These are phyloP conservation scores for Ptychadena robeensis DNA, from an alignment of 2,797 vertebrate species.

Conservation along the genomic window DNA sequence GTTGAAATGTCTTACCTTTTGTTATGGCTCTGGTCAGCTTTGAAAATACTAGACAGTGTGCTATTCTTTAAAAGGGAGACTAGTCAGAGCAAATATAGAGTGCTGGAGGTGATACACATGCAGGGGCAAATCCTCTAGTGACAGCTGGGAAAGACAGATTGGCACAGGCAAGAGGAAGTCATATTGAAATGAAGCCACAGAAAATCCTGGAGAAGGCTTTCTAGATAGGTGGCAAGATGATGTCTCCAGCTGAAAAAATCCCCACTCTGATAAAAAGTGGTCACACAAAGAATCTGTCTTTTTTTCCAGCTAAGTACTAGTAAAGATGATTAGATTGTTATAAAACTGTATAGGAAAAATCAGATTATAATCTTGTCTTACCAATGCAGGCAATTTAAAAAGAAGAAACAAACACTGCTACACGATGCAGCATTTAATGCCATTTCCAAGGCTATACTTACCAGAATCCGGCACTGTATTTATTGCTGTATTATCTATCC, in stretches of 20 bases:
- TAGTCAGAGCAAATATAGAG: slow-evolving; percentile 13
- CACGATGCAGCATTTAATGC: neutral
- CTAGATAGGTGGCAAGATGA: slow-evolving; percentile 36
- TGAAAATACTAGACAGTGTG: neutral
- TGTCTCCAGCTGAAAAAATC: no score
- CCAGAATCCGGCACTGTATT: slow-evolving; percentile 15
- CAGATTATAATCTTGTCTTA: neutral
- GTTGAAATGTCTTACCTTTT: no score
- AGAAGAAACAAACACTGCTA: neutral
- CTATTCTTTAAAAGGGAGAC: neutral
- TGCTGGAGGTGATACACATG: slow-evolving; percentile 29
- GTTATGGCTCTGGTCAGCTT: no score
- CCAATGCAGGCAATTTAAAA: neutral
- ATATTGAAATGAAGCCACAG: slow-evolving; percentile 23
- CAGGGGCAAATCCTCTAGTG: slow-evolving; percentile 34
- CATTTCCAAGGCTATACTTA: slow-evolving; percentile 3
- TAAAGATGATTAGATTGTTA: neutral
- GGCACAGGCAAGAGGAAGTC: slow-evolving; percentile 32
- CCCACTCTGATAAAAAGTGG: neutral
- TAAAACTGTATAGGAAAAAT: neutral
- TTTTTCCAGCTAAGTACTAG: neutral
- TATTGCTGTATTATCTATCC: slow-evolving; percentile 37
- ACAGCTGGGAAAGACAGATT: slow-evolving; percentile 47
- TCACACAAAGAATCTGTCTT: neutral
- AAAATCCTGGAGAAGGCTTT: slow-evolving; percentile 48